Conservation (phyloP, 2,888 invertebrate species). For the Stenoptilia bipunctidactyla region DNA sequence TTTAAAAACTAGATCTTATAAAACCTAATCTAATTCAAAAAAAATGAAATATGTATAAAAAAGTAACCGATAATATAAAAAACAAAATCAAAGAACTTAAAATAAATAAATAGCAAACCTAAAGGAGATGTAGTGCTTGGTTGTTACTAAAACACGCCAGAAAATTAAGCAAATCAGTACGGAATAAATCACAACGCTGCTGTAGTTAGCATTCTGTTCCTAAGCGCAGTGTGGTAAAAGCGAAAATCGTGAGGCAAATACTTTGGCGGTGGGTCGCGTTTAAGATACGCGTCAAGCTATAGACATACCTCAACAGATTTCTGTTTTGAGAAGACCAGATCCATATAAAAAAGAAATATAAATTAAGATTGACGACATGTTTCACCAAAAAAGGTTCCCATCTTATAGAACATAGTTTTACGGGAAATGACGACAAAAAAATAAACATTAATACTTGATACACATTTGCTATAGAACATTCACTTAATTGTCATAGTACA, state of each 20-base stretch:
- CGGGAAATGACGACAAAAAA: too few relatives aligned
- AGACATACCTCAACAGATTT: constrained; percentile 67
- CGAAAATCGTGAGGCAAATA: constrained; percentile 42
- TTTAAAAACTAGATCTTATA: too few relatives aligned
- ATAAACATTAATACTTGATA: too few relatives aligned
- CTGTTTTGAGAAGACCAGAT: constrained; percentile 59
- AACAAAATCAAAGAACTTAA: too few relatives aligned
- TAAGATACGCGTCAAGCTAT: constrained; percentile 43
- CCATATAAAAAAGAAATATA: constrained; percentile 55
- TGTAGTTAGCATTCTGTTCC: constrained; percentile 32
- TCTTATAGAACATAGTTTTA: too few relatives aligned
- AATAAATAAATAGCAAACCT: not conserved
- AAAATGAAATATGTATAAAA: too few relatives aligned
- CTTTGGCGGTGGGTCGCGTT: constrained; percentile 37
- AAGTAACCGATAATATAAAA: too few relatives aligned
- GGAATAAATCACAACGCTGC: constrained; percentile 7
- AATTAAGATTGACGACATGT: constrained; percentile 20
- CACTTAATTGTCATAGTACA: not conserved
- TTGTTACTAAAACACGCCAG: constrained; percentile 16
- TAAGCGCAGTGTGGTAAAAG: constrained; percentile 43
- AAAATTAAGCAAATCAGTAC: constrained; percentile 17
- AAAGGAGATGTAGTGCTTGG: not conserved
- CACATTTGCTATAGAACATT: too few relatives aligned
- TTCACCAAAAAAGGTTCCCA: too few relatives aligned
- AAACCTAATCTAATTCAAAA: too few relatives aligned